A percentile compares a stretch with the other conserved stretches of the same genome.
Conservation (phyloP, 1,140 invertebrate species). For the Colletes latitarsis region DNA sequence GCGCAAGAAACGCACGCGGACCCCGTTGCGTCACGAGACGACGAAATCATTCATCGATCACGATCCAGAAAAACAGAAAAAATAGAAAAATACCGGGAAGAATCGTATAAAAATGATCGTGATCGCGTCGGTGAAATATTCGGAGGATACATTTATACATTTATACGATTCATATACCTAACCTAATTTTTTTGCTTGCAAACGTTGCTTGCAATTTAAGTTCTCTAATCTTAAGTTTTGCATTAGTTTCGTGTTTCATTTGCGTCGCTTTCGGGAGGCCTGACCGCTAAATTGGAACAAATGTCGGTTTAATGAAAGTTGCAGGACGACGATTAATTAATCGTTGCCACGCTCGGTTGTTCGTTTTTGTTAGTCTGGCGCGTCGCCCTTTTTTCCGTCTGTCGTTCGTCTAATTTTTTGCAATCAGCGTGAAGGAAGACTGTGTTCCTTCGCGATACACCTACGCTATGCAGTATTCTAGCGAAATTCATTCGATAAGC, state of each 20-base stretch:
- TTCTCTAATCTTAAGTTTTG: too few species aligned
- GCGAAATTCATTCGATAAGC: constrained; percentile 2
- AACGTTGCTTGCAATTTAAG: too few species aligned
- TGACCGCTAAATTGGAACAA: constrained; percentile 43
- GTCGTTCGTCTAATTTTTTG: neutral
- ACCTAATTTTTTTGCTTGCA: too few species aligned
- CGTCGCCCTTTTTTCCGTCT: neutral
- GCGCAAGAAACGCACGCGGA: too few species aligned
- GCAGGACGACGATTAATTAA: constrained; percentile 39
- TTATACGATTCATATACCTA: too few species aligned
- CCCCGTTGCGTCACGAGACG: neutral
- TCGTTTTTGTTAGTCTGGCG: constrained; percentile 10
- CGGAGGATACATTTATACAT: too few species aligned
- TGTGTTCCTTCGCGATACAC: neutral
- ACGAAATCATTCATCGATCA: too few species aligned
- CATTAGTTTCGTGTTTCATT: neutral
- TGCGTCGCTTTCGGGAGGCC: constrained; percentile 33
- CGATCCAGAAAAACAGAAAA: too few species aligned
- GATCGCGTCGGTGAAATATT: too few species aligned
- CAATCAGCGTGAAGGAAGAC: neutral
- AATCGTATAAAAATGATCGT: too few species aligned
- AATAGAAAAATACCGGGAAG: too few species aligned
- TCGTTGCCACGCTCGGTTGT: neutral
- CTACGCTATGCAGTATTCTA: neutral
- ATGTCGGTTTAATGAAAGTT: constrained; percentile 28